Base-by-base conservation (phyloP, 2,888 invertebrate genomes). In the Yponomeuta evonymella region DNA sequence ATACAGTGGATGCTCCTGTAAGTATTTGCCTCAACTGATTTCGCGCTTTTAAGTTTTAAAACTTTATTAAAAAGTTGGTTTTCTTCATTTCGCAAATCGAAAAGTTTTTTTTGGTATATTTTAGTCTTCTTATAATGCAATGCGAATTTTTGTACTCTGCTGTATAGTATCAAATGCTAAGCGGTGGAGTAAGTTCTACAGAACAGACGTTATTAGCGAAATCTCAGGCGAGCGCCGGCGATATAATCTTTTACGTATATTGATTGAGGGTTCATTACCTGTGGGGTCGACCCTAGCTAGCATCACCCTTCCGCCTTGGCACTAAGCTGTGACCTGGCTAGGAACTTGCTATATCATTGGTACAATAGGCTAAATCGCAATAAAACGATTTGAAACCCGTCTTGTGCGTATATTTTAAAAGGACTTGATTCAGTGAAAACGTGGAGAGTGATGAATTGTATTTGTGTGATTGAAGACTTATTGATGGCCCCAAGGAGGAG, bases 241-340 rank as follows among this genome's bases (percentile, higher is more conserved):
- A 82, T 83, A 80, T 82, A 81, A 83, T 84, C 83, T 72, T 75
- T 76, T 73, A 43, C 5, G 43, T 43, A 79, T 80, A 82, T 81
- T 81, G 83, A 83, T 82, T 83, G 73, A 73, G 77, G 78, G 77
- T 65, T 29, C 30, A 65, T 29, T 65, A 58, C 12, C 51, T 58
- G 51, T 58, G 15, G 51, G 15, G 51, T 58, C 51, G 12, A 58
- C 15, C 51, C 51, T 58, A 58, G 2, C 43, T 43, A 43, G 51
- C 15, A 15, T 9, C 51, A 12, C 51, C 51, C 51, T 8, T 51
- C 12, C 15, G 51, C 51, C 15, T 58, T 58, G 51, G 51, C 15
- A 58, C 51, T 58, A 58, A 15, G 12, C 51, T 12, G 51, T 51
- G 51, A 51, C 51, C 51, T 58, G 12, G 51, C 51, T 58, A 2